phyloP scores from a whole-genome alignment of 2,797 vertebrate species.

The Manis crassicaudata region DNA sequence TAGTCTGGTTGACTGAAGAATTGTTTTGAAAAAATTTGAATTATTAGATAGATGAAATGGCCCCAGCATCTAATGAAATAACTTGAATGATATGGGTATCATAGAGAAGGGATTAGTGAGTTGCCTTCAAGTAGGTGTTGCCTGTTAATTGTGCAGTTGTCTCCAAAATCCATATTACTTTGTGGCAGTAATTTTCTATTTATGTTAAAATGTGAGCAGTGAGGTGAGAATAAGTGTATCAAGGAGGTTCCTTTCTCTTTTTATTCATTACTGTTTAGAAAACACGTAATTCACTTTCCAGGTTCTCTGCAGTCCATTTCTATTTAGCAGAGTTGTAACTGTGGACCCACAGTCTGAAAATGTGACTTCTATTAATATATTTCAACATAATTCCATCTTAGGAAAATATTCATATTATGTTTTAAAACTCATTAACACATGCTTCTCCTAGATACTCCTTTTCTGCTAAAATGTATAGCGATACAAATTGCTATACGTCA shows the following conservation, averaged over 20 bases:
- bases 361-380: neutral
- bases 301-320: constrained; percentile 20
- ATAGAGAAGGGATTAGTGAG: neutral
- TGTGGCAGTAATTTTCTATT: constrained; percentile 14
- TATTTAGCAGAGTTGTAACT: constrained; percentile 5
- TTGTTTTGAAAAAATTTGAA: neutral
- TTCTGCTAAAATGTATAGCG: constrained; percentile 23
- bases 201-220: neutral
- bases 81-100: neutral
- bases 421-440: constrained; percentile 15
- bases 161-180: neutral
- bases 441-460: constrained; percentile 39
- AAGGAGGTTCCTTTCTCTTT: neutral
- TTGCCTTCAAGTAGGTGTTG: neutral
- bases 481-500: neutral
- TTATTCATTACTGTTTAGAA: neutral
- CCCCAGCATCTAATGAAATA: neutral
- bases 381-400: neutral
- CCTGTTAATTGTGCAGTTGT: neutral
- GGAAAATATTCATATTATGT: neutral
- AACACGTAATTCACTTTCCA: neutral
- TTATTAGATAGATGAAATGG: neutral
- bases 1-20: neutral
- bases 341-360: neutral
- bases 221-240: neutral